Percentiles rank a stretch among this genome's conserved stretches.
phyloP scores from a whole-genome alignment of 2,888 invertebrate species.

The Netelia fuscicornis region DNA sequence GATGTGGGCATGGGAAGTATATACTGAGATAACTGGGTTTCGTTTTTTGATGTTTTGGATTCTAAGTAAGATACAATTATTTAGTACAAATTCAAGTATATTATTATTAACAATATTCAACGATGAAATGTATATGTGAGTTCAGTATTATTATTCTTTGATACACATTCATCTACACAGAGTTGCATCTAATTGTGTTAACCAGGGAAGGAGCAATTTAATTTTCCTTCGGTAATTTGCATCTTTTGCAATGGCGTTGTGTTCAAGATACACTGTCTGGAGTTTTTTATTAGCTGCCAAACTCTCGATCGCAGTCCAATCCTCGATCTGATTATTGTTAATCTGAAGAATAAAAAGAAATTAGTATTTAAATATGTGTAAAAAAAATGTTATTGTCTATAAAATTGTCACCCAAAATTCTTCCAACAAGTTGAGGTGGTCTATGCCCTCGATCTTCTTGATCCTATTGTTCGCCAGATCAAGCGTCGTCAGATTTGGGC shows the following conservation, averaged over 20 bases:
- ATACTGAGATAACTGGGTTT: constrained; percentile 15
- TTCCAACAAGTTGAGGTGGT: constrained; percentile 91
- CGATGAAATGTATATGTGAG: constrained; percentile 51
- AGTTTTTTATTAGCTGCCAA: constrained; percentile 89
- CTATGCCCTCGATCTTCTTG: constrained; percentile 91
- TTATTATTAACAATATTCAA: constrained; percentile 64
- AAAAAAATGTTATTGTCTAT: constrained; percentile 41
- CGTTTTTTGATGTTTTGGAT: constrained; percentile 11
- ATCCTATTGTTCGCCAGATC: constrained; percentile 97
- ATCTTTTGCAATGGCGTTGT: constrained; percentile 95
- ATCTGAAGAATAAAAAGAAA: constrained; percentile 87
- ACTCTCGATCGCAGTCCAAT: constrained; percentile 94
- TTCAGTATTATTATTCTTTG: constrained; percentile 7
- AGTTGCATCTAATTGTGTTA: constrained; percentile 98
- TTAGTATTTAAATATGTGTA: constrained; percentile 81
- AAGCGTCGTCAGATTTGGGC: constrained; percentile 91
- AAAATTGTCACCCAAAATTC: constrained; percentile 95
- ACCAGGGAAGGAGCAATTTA: constrained; percentile 93
- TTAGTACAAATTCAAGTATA: constrained; percentile 61
- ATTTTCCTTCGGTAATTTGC: constrained; percentile 96
- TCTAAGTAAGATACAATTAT: constrained; percentile 22
- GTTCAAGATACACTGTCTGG: constrained; percentile 96
- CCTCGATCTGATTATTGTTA: constrained; percentile 94
- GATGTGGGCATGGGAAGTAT: constrained; percentile 39
- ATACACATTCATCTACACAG: constrained; percentile 89